These are phyloP conservation scores for Marmota monax DNA, from an alignment of 2,113 vertebrate species.

Conservation along the genomic window DNA sequence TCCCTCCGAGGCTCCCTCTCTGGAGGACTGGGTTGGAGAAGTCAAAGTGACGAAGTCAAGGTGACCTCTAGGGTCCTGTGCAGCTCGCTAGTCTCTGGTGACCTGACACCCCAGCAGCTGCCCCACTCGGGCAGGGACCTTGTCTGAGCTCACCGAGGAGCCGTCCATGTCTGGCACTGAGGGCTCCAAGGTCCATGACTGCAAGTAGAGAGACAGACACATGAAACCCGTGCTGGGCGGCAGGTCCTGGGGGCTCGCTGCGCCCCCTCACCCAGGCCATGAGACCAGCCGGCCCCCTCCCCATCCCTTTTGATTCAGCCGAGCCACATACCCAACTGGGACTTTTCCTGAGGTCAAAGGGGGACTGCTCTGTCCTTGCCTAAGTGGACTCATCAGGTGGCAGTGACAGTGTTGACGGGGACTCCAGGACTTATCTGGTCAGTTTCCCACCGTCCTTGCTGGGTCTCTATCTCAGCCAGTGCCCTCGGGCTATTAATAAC, in stretches of 20 bases:
- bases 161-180: accelerated
- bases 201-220: not conserved
- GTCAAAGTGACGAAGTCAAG: not conserved
- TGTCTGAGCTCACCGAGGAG: not conserved
- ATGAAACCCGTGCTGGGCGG: not conserved
- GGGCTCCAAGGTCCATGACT: not conserved
- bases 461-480: not conserved
- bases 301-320: not conserved
- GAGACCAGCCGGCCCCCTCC: not conserved
- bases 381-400: not conserved
- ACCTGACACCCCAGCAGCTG: not conserved
- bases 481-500: constrained; percentile 68
- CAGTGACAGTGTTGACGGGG: constrained; percentile 14
- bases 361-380: not conserved
- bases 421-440: not conserved
- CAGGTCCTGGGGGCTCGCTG: too few species aligned
- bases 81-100: not conserved
- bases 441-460: not conserved
- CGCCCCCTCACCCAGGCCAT: too few species aligned
- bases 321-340: not conserved
- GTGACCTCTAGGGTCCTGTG: not conserved
- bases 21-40: not conserved
- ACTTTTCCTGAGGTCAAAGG: not conserved
- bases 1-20: not conserved
- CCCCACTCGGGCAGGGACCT: not conserved